Evolutionary conservation across 2,113 vertebrate genomes (phyloP).

Genomic region (Nerophis ophidion): DNA sequence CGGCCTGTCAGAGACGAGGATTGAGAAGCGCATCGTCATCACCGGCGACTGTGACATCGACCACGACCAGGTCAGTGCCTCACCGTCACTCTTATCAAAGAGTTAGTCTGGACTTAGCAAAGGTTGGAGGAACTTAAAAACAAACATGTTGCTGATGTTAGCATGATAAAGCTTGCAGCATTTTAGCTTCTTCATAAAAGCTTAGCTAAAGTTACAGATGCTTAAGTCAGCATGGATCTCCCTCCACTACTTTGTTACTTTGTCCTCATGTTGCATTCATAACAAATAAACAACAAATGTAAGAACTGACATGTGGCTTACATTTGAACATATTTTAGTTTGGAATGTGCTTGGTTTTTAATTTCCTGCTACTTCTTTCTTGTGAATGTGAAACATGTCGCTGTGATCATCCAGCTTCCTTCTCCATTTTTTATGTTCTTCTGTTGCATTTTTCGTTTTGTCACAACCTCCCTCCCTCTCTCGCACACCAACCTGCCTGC

Average conservation of each 20-base stretch:
- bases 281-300: slow-evolving; percentile 1
- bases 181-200: too few species aligned
- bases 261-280: slow-evolving; percentile 47
- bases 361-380: slow-evolving; percentile 24
- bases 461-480: slow-evolving; percentile 20
- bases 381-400: slow-evolving; percentile 28
- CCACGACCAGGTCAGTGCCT: slow-evolving; percentile 86
- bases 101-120: background rate
- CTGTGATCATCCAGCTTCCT: slow-evolving; percentile 36
- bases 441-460: slow-evolving; percentile 38
- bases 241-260: slow-evolving; percentile 28
- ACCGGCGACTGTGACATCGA: slow-evolving; percentile 96
- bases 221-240: slow-evolving; percentile 16
- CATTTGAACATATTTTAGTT: slow-evolving; percentile 10
- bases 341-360: background rate
- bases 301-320: background rate
- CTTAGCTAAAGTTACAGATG: too few species aligned
- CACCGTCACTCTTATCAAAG: background rate
- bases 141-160: background rate
- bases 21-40: slow-evolving; percentile 98
- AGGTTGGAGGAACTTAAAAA: background rate
- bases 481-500: slow-evolving; percentile 25
- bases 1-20: slow-evolving; percentile 95
- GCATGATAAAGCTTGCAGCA: too few species aligned
- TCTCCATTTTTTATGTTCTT: slow-evolving; percentile 49